Evolutionary conservation across 1,140 invertebrate genomes (phyloP), one percentile per base, ranked within the genome.

Genomic region (Tetramorium alpestre): DNA sequence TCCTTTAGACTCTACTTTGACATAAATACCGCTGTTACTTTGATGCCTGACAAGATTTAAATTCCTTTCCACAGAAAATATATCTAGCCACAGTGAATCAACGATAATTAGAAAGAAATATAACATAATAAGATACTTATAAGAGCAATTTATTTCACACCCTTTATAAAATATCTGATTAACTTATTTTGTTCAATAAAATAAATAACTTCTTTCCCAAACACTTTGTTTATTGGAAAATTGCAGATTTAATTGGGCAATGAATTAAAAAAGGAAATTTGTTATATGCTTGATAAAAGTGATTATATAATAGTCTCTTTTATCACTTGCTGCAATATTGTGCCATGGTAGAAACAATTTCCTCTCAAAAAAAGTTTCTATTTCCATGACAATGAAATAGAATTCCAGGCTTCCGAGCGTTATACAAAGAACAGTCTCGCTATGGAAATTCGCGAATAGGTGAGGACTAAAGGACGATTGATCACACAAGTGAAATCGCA

Each of bases 381-480:
- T 84, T 84, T 84, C 56, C 80, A 84, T 73, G 28, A 84, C 69
- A 84, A 84, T 84, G 47, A 22, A 22, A 22, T 22, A 22, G 22
- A 22, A 22, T 22, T 22, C 22, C n/a, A 18, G 28, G n/a, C 25
- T 75, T 58, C 41, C 69, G 80, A 75, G 56, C 28, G 41, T 73
- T 38, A 38, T 13, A 38, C 38, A 60, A 72, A 82, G 51, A 33
- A 60, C 54, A 49, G n/a, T 84, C 33, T 84, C 54, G n/a, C 28
- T 16, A 16, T 62, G 54, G 18, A 84, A 60, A 82, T 73, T 22
- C 41, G 38, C 22, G 38, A 54, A 70, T 44, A 16, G 5, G 25
- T 38, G 51, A 33, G 13, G 47, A 4, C 16, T 13, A 73, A 38
- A 54, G 58, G 28, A 8, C 41, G 13, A 8, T 10, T 13, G 44